A percentile compares a stretch with the other conserved stretches of the same genome.
phyloP scores from a whole-genome alignment of 2,797 vertebrate species.

The Agapornis canus region DNA sequence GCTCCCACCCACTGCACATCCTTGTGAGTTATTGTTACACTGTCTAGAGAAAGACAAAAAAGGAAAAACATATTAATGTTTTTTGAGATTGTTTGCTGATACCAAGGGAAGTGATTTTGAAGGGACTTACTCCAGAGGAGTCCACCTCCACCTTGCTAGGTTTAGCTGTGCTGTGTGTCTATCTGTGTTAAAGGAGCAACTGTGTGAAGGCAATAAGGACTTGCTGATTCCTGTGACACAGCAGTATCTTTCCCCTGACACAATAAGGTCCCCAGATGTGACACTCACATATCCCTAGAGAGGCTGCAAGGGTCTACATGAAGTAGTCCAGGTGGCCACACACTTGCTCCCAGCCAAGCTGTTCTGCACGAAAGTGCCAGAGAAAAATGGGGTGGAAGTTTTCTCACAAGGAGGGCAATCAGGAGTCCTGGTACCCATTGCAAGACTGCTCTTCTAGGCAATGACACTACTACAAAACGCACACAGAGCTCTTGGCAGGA shows the following conservation, averaged over 20 bases:
- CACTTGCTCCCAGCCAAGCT: background rate
- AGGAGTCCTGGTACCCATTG: background rate
- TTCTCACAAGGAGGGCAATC: background rate
- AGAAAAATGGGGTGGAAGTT: background rate
- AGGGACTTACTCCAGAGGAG: background rate
- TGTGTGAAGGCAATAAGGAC: background rate
- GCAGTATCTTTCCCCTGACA: background rate
- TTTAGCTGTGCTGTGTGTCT: background rate
- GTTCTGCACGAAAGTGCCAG: background rate
- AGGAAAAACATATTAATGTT: background rate
- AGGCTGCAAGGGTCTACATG: background rate
- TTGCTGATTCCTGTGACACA: background rate
- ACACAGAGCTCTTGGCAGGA: background rate
- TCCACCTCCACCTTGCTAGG: fast-evolving
- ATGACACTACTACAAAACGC: background rate
- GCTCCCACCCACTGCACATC: slow-evolving; percentile 94
- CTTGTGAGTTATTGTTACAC: slow-evolving; percentile 82
- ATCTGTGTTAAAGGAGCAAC: fast-evolving
- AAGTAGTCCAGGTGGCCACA: background rate
- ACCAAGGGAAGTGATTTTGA: background rate
- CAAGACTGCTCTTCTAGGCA: background rate
- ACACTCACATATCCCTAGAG: fast-evolving
- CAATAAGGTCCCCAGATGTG: background rate
- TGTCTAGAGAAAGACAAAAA: slow-evolving; percentile 72
- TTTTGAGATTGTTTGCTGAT: background rate